Evolutionary conservation across 2,797 vertebrate genomes (phyloP).

Genomic region (Phoxinus dragarum): DNA sequence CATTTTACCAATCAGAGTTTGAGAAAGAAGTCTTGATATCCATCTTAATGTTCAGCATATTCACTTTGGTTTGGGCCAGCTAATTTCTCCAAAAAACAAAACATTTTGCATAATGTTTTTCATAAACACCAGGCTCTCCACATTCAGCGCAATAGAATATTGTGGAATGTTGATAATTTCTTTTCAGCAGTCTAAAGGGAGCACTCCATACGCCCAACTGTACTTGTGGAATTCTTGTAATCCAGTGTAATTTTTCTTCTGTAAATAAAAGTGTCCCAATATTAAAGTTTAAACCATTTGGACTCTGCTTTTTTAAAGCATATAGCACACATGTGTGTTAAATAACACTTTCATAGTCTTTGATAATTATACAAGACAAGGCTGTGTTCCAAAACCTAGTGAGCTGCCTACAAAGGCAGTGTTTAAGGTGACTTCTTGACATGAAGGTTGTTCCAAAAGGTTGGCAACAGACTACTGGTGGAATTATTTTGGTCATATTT

Average conservation of each 20-base stretch:
- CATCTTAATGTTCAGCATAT: slow-evolving; percentile 34
- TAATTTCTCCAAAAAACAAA: slow-evolving; percentile 25
- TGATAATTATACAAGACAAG: background rate
- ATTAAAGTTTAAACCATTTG: slow-evolving; percentile 42
- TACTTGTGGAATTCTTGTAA: slow-evolving; percentile 65
- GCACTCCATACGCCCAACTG: slow-evolving; percentile 56
- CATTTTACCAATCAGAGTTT: slow-evolving; percentile 35
- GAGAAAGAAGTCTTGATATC: slow-evolving; percentile 33
- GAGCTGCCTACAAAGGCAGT: background rate
- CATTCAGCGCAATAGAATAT: slow-evolving; percentile 47
- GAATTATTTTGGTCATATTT: background rate
- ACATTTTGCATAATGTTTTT: slow-evolving; percentile 22
- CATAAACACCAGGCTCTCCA: slow-evolving; percentile 39
- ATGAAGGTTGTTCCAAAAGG: background rate
- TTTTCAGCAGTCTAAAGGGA: slow-evolving; percentile 40
- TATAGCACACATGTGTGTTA: background rate
- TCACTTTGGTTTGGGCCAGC: slow-evolving; percentile 40
- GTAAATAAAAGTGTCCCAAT: slow-evolving; percentile 68
- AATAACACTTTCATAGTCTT: background rate
- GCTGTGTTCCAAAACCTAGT: background rate
- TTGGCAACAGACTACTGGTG: background rate
- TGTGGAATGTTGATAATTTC: slow-evolving; percentile 50
- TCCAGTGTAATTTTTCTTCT: slow-evolving; percentile 65
- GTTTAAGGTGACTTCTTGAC: background rate
- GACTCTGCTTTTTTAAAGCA: slow-evolving; percentile 19